Evolutionary conservation across 2,888 invertebrate genomes (phyloP), one percentile per base, ranked within the genome.

Genomic region (Calliopum simillimum): DNA sequence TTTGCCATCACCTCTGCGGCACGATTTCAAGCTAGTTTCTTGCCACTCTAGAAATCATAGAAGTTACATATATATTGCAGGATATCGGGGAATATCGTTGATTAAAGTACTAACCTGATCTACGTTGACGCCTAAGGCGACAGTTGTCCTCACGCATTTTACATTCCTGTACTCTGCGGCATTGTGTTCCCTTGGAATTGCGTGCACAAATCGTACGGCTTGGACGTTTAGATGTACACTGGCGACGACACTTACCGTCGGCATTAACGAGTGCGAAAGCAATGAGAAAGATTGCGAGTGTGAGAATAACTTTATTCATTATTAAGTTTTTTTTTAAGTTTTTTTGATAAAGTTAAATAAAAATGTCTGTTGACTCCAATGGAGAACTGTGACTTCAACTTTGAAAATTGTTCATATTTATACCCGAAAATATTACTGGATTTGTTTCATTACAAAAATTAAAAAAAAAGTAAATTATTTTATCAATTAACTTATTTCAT

Each of bases 61-160:
- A 8, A 33, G 8, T 8, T 33, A 33, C 4, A 33, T 8, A 33
- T 33, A 8, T 6, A 33, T 33, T 1, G 8, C 5, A 33, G 8
- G 33, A 33, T 33, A 33, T 6, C 33, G 8, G 1, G 8, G 8
- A 33, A 33, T 33, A 33, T 33, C n/a, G n/a, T n/a, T n/a, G n/a
- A n/a, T 33, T 6, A 33, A 33, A 1, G 5, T 33, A 33, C 8
- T 33, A 8, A 33, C 33, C 11, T 47, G 66, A 47, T 3, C 19
- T 56, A 1, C 47, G 11, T 8, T 47, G 47, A 23, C 46, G 56
- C 13, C 56, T 16, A 0, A 69, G 73, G 13, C 25, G 21, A 41
- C 83, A 82, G 70, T 82, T 82, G 51, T 75, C 67, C 49, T 82
- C 78, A 3, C 77, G 74, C 14, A 82, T 43, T 0, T 70, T 72